A percentile compares a stretch with the other conserved stretches of the same genome.
Evolutionary conservation across 1,140 invertebrate genomes (phyloP).

Genomic region (Pinna nobilis): DNA sequence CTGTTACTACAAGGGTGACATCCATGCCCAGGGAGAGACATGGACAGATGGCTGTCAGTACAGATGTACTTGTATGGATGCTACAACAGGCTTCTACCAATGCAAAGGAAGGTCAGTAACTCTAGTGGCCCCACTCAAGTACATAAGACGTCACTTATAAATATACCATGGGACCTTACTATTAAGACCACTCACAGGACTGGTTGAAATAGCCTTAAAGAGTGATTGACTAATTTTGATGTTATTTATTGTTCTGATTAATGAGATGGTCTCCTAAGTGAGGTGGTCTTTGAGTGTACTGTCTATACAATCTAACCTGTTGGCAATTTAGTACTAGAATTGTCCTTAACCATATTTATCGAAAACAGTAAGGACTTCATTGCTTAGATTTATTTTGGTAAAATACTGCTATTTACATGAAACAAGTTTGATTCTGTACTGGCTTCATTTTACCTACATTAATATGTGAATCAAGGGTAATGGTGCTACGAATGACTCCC

Average conservation of each 20-base stretch:
- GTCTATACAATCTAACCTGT: neutral
- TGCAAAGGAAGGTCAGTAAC: conserved; percentile 52
- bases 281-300: neutral
- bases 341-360: too few species aligned
- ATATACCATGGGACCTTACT: neutral
- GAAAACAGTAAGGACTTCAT: too few species aligned
- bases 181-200: too few species aligned
- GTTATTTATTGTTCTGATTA: neutral
- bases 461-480: too few species aligned
- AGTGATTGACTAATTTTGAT: neutral
- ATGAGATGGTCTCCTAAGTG: too few species aligned
- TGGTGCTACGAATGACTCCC: too few species aligned
- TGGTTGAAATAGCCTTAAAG: neutral
- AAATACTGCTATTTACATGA: too few species aligned
- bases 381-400: too few species aligned
- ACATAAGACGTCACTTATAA: neutral
- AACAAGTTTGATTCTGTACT: too few species aligned
- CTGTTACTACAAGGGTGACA: conserved; percentile 49
- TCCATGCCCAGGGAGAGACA: conserved; percentile 41
- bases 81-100: conserved; percentile 38
- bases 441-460: too few species aligned
- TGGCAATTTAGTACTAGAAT: neutral
- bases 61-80: conserved; percentile 53
- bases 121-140: neutral
- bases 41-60: conserved; percentile 56